Percentiles rank a stretch among this genome's conserved stretches.
Conservation (phyloP, 1,140 invertebrate species). For the Drosophila subpulchrella region DNA sequence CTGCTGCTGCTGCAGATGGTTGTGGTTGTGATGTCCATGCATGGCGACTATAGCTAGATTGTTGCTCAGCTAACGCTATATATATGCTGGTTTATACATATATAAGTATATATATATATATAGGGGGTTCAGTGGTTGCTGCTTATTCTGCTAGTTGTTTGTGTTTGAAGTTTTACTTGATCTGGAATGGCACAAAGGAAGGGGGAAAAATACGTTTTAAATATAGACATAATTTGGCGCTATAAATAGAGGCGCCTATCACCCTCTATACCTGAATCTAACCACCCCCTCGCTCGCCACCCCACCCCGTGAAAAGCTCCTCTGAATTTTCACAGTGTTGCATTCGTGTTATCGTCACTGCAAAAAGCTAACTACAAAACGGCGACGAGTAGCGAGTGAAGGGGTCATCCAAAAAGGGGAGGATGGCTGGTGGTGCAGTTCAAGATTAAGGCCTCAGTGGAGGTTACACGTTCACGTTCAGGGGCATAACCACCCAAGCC, state of each 20-base stretch:
- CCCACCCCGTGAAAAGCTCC: constrained; percentile 15
- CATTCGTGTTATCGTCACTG: constrained; percentile 53
- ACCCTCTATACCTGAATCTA: constrained; percentile 8
- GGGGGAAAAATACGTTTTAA: constrained; percentile 2
- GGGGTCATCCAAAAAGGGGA: background rate
- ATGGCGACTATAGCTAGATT: constrained; percentile 54
- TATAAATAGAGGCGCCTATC: constrained; percentile 33
- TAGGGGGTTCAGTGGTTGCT: constrained; percentile 31
- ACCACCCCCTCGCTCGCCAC: background rate
- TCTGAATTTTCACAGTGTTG: constrained; percentile 43
- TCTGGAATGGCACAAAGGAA: constrained; percentile 49
- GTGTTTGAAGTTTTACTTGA: constrained; percentile 67
- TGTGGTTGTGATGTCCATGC: constrained; percentile 69
- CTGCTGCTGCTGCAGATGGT: constrained; percentile 51
- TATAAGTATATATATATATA: constrained; percentile 17
- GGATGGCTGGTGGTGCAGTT: constrained; percentile 49
- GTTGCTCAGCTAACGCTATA: constrained; percentile 32
- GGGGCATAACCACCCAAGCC: constrained; percentile 39
- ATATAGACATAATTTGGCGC: constrained; percentile 37
- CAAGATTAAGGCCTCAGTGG: constrained; percentile 79
- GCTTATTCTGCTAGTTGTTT: constrained; percentile 57
- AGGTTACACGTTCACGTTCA: constrained; percentile 83
- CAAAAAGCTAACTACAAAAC: constrained; percentile 47
- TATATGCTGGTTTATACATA: constrained; percentile 7
- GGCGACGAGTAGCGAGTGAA: constrained; percentile 38